Evolutionary conservation across 2,888 invertebrate genomes (phyloP).

Genomic region (Caenorhabditis zanzibari): DNA sequence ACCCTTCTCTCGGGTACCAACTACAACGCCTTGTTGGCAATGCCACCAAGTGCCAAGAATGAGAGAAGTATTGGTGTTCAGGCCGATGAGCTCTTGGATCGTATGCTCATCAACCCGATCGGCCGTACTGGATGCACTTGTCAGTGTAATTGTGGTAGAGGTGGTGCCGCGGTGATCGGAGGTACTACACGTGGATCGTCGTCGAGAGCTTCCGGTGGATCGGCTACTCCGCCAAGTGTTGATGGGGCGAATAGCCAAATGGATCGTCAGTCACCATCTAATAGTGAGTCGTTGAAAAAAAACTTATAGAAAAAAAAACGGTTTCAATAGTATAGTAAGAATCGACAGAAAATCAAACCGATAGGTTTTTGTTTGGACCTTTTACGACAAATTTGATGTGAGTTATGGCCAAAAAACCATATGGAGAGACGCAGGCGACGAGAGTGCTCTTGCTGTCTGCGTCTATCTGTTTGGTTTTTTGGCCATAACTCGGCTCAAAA

Average conservation of each 20-base stretch:
- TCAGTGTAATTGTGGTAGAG: constrained; percentile 63
- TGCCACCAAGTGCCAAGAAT: constrained; percentile 43
- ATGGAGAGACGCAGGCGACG: no score
- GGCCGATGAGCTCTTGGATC: constrained; percentile 46
- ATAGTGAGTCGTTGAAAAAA: constrained; percentile 17
- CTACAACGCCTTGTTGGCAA: constrained; percentile 35
- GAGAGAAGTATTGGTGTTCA: constrained; percentile 53
- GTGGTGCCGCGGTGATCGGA: constrained; percentile 53
- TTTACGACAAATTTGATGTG: no score
- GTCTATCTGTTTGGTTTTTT: no score
- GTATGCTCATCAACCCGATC: constrained; percentile 28
- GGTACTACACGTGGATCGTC: constrained; percentile 57
- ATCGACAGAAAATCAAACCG: no score
- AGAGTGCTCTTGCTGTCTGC: no score
- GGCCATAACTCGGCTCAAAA: no score
- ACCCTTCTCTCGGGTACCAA: constrained; percentile 33
- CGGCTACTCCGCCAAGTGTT: constrained; percentile 66
- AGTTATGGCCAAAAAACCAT: no score
- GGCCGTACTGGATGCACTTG: constrained; percentile 64
- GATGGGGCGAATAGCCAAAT: constrained; percentile 59
- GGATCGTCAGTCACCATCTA: constrained; percentile 60
- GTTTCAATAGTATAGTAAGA: no score
- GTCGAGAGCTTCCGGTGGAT: constrained; percentile 69
- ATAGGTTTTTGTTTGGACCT: no score
- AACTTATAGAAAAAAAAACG: background rate